Percentiles rank a stretch among this genome's conserved stretches.
phyloP scores from a whole-genome alignment of 2,113 vertebrate genomes.

The Sciurus niger region DNA sequence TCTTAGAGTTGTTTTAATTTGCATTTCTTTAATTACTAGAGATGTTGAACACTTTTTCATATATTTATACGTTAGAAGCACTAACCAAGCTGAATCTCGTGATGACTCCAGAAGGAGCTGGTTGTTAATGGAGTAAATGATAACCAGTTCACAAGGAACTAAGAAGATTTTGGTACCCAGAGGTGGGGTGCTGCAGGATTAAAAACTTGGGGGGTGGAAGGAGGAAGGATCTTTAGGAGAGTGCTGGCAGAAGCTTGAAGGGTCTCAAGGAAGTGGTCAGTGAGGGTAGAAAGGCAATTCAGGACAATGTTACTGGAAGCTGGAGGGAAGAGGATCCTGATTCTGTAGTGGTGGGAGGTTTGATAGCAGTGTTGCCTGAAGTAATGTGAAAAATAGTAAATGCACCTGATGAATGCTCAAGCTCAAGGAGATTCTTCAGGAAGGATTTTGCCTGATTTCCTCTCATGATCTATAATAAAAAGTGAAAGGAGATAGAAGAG shows the following conservation, averaged over 20 bases:
- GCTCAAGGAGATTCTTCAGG: not conserved
- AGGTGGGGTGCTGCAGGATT: not conserved
- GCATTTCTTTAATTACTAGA: too few species aligned
- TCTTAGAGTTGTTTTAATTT: too few species aligned
- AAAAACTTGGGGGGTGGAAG: not conserved
- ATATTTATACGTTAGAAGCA: not conserved
- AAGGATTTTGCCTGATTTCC: conserved; percentile 23
- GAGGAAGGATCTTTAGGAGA: not conserved
- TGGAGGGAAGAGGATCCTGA: not conserved
- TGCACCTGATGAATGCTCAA: not conserved
- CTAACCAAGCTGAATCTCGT: not conserved
- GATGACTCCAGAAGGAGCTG: not conserved
- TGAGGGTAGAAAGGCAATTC: not conserved
- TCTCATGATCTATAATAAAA: not conserved
- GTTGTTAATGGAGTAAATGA: not conserved
- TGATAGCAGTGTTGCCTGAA: not conserved
- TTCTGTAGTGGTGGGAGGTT: not conserved
- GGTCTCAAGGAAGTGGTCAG: not conserved
- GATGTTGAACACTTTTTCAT: too few species aligned
- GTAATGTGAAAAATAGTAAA: not conserved
- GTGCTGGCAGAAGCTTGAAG: not conserved
- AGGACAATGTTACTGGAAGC: not conserved
- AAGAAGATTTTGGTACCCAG: conserved; percentile 10
- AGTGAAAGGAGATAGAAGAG: not conserved
- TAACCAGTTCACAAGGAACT: not conserved